Evolutionary conservation across 2,888 invertebrate genomes (phyloP), one percentile per base, ranked within the genome.

Genomic region (Hyposoter dolosus): DNA sequence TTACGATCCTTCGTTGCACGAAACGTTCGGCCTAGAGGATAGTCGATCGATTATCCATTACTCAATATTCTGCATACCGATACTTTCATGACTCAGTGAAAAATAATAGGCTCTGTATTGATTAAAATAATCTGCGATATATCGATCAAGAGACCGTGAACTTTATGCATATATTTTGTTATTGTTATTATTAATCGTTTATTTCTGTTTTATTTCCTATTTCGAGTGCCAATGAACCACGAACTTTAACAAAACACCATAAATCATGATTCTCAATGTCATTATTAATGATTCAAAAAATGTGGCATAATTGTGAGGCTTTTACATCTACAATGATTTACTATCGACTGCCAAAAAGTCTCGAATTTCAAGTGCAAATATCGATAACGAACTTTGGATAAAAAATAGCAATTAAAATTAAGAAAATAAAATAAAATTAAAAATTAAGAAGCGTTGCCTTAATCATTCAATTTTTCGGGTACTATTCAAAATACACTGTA

Each of bases 41-140:
- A 43, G 45, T 28, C 40, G 47, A 77, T 77, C 45, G 72, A 84
- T 81, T 71, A 76, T 53, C 19, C 19, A 43, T 74, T 77, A 47
- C 68, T 56, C 47, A 50, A 56, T 40, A 40, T 66, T 43, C 53
- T 56, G n/a, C n/a, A 68, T 10, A 74, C 35, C 12, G 1, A 66
- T 43, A 43, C 28, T 75, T 28, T n/a, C 35, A 66, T 60, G 78
- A 78, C 63, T 75, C 23, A 60, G 12, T 65, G 69, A 71, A 75
- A 75, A 74, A 45, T 68, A 63, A 75, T 75, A 12, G 12, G n/a
- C 9, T 28, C 43, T 43, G 12, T 15, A 28, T 68, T 56, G 15
- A 76, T 65, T 40, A 43, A 35, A 82, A 68, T 74, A 28, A 74
- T 32, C 19, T 10, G 28, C 43, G 50, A 47, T 69, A 17, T 12